A percentile compares a stretch with the other conserved stretches of the same genome.
These are phyloP conservation scores for Gallinago media DNA, from an alignment of 2,113 vertebrate species.

Conservation along the genomic window DNA sequence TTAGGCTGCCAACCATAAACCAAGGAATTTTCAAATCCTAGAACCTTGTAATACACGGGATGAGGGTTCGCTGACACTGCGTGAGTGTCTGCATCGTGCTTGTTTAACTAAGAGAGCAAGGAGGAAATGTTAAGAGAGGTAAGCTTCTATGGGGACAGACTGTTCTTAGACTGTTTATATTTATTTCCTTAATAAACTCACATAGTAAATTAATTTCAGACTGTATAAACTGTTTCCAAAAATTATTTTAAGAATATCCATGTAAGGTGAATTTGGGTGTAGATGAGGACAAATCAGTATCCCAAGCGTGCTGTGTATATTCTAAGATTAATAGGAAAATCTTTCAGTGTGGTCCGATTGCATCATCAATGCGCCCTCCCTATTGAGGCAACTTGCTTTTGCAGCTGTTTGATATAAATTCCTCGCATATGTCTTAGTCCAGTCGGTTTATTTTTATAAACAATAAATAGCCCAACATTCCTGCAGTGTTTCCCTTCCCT, in stretches of 20 bases:
- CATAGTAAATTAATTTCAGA: background rate
- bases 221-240: slow-evolving; percentile 8
- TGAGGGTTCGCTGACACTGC: background rate
- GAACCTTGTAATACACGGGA: background rate
- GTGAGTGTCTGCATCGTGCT: background rate
- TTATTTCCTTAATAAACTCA: slow-evolving; percentile 20
- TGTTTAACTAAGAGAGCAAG: background rate
- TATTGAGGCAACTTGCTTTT: slow-evolving; percentile 90
- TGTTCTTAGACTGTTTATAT: slow-evolving; percentile 42
- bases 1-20: background rate
- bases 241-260: background rate
- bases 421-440: slow-evolving; percentile 91
- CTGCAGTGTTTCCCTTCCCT: slow-evolving; percentile 79
- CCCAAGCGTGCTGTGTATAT: background rate
- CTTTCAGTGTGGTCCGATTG: slow-evolving; percentile 82
- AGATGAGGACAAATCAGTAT: background rate
- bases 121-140: slow-evolving; percentile 3
- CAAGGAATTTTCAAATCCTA: background rate
- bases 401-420: slow-evolving; percentile 99
- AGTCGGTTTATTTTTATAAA: slow-evolving; percentile 99
- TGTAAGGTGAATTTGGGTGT: slow-evolving; percentile 7
- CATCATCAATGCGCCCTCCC: slow-evolving; percentile 71
- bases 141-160: background rate
- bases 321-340: slow-evolving; percentile 45
- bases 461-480: slow-evolving; percentile 92